phyloP scores from a whole-genome alignment of 2,113 vertebrate species.

The Prinia subflava region DNA sequence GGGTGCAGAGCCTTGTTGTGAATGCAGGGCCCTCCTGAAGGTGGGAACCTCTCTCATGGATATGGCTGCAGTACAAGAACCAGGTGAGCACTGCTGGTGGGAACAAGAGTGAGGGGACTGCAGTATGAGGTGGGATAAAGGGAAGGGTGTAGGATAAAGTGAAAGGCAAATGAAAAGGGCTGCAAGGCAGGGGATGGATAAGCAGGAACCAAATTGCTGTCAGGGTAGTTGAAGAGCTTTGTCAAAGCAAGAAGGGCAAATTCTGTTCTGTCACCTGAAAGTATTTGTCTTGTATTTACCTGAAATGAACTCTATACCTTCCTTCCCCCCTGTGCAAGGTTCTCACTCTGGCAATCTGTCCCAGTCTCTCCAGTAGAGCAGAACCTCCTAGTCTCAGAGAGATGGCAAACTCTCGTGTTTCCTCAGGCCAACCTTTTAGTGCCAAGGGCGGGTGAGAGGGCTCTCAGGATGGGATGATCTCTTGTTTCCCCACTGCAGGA shows the following conservation, averaged over 20 bases:
- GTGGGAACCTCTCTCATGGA: background rate
- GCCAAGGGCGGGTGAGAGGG: background rate
- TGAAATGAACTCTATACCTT: background rate
- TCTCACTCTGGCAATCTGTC: background rate
- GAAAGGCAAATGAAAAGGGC: background rate
- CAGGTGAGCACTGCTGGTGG: background rate
- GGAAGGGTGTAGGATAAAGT: no score
- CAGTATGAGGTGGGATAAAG: background rate
- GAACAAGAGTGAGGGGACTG: background rate
- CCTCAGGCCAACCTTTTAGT: background rate
- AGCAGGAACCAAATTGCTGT: background rate
- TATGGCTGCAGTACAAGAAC: fast-evolving
- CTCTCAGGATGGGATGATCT: no score
- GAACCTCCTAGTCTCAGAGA: background rate
- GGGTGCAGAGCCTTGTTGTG: background rate
- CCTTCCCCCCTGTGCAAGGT: background rate
- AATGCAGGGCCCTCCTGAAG: background rate
- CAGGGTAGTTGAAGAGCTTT: background rate
- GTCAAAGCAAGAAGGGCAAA: background rate
- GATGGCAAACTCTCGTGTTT: background rate
- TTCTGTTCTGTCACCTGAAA: background rate
- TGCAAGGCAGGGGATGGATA: background rate
- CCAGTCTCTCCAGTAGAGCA: background rate
- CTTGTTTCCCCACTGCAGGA: constrained; percentile 25
- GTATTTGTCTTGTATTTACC: background rate